A percentile compares a stretch with the other conserved stretches of the same genome.
These are phyloP conservation scores for Cheilosia scutellata DNA, from an alignment of 2,888 invertebrate species.

Conservation along the genomic window DNA sequence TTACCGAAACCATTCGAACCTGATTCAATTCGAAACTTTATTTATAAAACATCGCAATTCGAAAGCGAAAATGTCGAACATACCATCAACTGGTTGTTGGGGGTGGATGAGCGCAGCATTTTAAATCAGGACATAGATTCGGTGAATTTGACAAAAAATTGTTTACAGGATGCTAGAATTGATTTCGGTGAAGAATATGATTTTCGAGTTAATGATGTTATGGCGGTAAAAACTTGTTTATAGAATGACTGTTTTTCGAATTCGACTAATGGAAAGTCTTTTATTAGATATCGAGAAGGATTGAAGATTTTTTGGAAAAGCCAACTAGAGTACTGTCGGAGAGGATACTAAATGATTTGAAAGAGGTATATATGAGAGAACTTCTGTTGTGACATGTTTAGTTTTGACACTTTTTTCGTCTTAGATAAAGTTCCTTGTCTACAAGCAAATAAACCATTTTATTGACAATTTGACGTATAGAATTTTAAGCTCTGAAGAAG, in stretches of 20 bases:
- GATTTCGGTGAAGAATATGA: constrained; percentile 78
- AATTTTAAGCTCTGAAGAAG: constrained; percentile 78
- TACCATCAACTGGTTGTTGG: constrained; percentile 79
- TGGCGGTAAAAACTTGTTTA: constrained; percentile 65
- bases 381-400: background rate
- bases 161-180: constrained; percentile 60
- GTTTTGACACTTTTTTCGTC: background rate
- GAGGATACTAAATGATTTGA: constrained; percentile 66
- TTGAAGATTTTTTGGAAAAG: constrained; percentile 74
- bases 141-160: constrained; percentile 77
- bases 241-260: constrained; percentile 36
- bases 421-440: constrained; percentile 58
- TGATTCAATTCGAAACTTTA: constrained; percentile 78
- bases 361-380: constrained; percentile 38
- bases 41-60: constrained; percentile 76
- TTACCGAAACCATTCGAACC: constrained; percentile 79
- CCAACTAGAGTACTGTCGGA: constrained; percentile 14
- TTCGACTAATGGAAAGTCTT: background rate
- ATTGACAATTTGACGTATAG: constrained; percentile 80
- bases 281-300: constrained; percentile 64
- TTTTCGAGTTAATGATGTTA: constrained; percentile 73
- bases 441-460: constrained; percentile 76
- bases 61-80: constrained; percentile 75
- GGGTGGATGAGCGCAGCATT: constrained; percentile 79
- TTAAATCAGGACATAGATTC: constrained; percentile 79